Conservation (phyloP, 64 coral and sea anemone species). For the Actinia equina region DNA sequence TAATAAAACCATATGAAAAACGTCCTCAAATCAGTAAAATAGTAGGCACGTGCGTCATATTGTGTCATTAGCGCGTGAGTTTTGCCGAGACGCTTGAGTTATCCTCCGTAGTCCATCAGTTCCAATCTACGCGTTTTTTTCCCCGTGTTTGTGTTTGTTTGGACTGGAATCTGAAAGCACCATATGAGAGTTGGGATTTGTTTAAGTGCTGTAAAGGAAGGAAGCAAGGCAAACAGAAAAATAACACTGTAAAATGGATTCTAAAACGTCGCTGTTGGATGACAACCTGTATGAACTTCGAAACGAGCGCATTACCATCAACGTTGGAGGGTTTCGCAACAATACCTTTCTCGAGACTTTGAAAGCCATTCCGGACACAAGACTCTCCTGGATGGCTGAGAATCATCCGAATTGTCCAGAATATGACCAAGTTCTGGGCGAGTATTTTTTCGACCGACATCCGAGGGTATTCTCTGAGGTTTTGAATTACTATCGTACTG, state of each 20-base stretch:
- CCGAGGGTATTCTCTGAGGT: constrained; percentile 87
- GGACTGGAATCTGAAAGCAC: background rate
- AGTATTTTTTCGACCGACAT: constrained; percentile 92
- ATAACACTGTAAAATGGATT: constrained; percentile 7
- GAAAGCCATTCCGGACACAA: constrained; percentile 75
- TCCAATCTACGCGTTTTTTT: background rate
- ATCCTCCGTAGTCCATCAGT: background rate
- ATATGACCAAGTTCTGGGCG: constrained; percentile 70
- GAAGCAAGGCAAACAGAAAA: background rate
- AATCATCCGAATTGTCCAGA: constrained; percentile 86
- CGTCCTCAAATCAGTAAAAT: background rate
- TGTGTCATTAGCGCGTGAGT: background rate
- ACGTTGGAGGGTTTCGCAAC: constrained; percentile 81
- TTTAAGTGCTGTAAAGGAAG: background rate
- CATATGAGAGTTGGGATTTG: background rate
- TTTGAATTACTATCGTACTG: constrained; percentile 82
- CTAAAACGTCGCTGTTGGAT: constrained; percentile 26
- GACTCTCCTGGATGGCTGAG: constrained; percentile 88
- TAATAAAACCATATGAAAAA: background rate
- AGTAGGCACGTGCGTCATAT: background rate
- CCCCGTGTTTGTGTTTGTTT: background rate
- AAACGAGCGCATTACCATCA: constrained; percentile 73
- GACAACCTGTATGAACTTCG: constrained; percentile 22
- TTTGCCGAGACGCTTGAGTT: no score
- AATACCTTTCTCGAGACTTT: constrained; percentile 75